phyloP scores from a whole-genome alignment of 2,888 invertebrate species.

The Pandemis corylana region DNA sequence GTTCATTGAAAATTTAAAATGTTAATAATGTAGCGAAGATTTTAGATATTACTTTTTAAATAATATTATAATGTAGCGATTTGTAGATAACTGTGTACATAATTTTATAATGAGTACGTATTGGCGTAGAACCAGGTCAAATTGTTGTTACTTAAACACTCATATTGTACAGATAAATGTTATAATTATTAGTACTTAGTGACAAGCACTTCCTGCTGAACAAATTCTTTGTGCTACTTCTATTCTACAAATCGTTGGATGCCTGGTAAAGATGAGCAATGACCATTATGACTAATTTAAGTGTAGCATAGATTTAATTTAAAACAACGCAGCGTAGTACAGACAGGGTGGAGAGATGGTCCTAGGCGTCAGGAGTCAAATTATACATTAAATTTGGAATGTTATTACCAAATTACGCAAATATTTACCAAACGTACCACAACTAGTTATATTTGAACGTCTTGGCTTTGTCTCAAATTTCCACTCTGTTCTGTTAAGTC shows the following conservation, averaged over 20 bases:
- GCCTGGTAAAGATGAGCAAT: background rate
- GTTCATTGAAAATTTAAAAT: constrained; percentile 10
- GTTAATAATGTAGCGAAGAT: constrained; percentile 9
- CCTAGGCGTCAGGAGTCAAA: too few relatives aligned
- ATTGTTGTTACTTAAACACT: constrained; percentile 16
- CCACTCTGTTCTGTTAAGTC: background rate
- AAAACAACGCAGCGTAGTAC: background rate
- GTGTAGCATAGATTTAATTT: background rate
- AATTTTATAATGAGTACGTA: constrained; percentile 1
- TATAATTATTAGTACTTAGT: background rate
- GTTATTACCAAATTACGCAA: too few relatives aligned
- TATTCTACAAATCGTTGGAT: background rate
- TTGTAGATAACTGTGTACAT: constrained; percentile 12
- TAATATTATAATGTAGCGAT: constrained; percentile 3
- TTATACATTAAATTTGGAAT: too few relatives aligned
- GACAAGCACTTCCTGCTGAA: background rate
- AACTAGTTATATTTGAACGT: background rate
- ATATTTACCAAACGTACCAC: too few relatives aligned
- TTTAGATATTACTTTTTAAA: constrained; percentile 3
- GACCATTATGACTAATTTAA: background rate
- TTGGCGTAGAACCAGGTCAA: constrained; percentile 17
- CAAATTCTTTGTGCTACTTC: background rate
- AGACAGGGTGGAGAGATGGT: too few relatives aligned
- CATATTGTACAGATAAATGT: constrained; percentile 7
- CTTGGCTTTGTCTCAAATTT: background rate